A percentile compares a stretch with the other conserved stretches of the same genome.
phyloP scores from a whole-genome alignment of 2,888 invertebrate species.

The Tridacna crocea region DNA sequence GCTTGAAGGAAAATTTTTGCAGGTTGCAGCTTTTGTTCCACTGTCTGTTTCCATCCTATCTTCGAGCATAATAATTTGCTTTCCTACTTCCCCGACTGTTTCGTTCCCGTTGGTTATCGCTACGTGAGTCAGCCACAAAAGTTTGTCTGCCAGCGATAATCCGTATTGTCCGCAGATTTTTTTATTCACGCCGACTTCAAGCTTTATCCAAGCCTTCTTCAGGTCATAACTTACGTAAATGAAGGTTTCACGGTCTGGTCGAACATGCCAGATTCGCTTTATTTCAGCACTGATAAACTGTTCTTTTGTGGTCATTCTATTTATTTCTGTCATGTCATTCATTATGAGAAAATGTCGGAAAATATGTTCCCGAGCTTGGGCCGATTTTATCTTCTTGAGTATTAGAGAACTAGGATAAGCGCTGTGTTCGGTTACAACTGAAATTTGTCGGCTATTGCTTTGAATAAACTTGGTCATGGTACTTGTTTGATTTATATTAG shows the following conservation, averaged over 20 bases:
- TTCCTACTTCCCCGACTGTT: neutral
- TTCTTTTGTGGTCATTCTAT: neutral
- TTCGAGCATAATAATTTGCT: neutral
- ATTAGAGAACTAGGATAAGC: slow-evolving; percentile 17
- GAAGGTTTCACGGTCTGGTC: slow-evolving; percentile 15
- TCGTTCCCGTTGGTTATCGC: neutral
- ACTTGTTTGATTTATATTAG: neutral
- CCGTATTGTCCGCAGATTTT: slow-evolving; percentile 17
- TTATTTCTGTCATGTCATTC: slow-evolving; percentile 17
- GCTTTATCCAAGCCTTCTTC: neutral
- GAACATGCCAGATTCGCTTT: neutral
- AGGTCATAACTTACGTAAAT: slow-evolving; percentile 15
- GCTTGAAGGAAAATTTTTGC: neutral
- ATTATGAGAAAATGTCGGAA: slow-evolving; percentile 10
- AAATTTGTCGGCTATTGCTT: neutral
- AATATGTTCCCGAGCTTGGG: neutral
- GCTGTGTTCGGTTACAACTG: neutral
- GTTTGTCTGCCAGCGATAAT: neutral
- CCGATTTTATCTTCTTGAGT: neutral
- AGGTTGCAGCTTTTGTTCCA: neutral
- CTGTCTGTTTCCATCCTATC: neutral
- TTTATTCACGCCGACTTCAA: slow-evolving; percentile 17
- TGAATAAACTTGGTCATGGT: neutral
- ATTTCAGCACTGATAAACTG: neutral
- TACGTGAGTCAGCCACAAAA: neutral